Base-by-base conservation (phyloP, 2,888 invertebrate genomes). In the Apeira syringaria region DNA sequence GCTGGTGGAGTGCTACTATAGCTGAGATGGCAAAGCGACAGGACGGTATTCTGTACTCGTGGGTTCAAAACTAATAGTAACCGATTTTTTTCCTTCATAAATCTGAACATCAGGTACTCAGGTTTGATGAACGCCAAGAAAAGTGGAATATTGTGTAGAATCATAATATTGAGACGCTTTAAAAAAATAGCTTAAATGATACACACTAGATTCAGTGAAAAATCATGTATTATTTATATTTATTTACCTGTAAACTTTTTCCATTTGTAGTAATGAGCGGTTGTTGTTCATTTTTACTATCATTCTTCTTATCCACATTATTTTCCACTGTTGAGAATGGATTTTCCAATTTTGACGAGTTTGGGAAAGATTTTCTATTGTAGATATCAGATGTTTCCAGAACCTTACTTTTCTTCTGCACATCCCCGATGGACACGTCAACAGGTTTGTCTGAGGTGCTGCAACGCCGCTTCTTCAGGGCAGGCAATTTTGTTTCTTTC, bases 391-490 rank as follows among this genome's bases (percentile, higher is more conserved):
- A 78, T 51, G 79, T 66, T 56, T 84, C 86, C 49, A 79, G 45
- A 17, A 80, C 29, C 65, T 80, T 89, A 50, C 64, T 80, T 55
- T 82, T 89, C 53, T 89, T 89, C 31, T 74, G 66, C 25, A 64
- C 60, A 15, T 87, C 86, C 18, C 68, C 74, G 41, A 81, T 61
- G 24, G 70, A 73, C 1, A 78, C 59, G 56, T 90, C 89, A 60
- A 67, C 81, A 1, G 89, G 86, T 63, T 88, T 90, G 50, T 90
- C 90, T 0, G 90, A 89, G 9, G 89, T 83, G 47, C 90, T 90
- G 49, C 89, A 80, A 38, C 90, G 63, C 53, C 90, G 72, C 53
- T 87, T 89, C 53, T 91, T 90, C 15, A 82, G 52, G 2, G 80
- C 85, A 2, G 87, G 85, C 9, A 80, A 25, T 60, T 84, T 88